A percentile compares a stretch with the other conserved stretches of the same genome.
phyloP scores from a whole-genome alignment of 2,888 invertebrate species.

The Diarsia rubi region DNA sequence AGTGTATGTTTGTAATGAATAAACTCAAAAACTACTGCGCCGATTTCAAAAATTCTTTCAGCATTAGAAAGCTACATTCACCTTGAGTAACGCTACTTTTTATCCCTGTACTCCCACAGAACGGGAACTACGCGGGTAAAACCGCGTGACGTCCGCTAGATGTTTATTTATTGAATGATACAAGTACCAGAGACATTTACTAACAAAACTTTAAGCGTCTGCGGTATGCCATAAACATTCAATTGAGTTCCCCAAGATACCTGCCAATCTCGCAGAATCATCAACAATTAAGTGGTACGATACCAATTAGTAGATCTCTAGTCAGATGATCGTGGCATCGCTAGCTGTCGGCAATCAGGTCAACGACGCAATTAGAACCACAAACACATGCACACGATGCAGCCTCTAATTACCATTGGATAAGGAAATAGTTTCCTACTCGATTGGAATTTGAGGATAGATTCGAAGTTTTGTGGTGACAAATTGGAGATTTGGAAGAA shows the following conservation, averaged over 20 bases:
- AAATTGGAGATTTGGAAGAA: background rate
- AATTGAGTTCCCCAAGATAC: constrained; percentile 1
- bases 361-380: constrained; percentile 58
- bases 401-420: constrained; percentile 54
- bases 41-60: too few relatives aligned
- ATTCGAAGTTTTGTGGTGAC: background rate
- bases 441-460: constrained; percentile 14
- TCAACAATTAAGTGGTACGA: constrained; percentile 10
- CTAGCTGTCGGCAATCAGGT: constrained; percentile 43
- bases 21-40: too few relatives aligned
- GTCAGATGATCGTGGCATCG: constrained; percentile 30
- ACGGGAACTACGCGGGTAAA: too few relatives aligned
- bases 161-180: too few relatives aligned
- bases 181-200: background rate
- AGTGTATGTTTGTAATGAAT: too few relatives aligned
- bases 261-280: background rate
- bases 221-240: background rate
- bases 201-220: background rate
- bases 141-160: too few relatives aligned
- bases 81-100: too few relatives aligned
- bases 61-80: too few relatives aligned
- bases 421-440: constrained; percentile 56
- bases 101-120: too few relatives aligned
- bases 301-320: constrained; percentile 14
- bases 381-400: constrained; percentile 55